Base-by-base conservation (phyloP, 2,113 vertebrate genomes). In the Accipiter virgatus region DNA sequence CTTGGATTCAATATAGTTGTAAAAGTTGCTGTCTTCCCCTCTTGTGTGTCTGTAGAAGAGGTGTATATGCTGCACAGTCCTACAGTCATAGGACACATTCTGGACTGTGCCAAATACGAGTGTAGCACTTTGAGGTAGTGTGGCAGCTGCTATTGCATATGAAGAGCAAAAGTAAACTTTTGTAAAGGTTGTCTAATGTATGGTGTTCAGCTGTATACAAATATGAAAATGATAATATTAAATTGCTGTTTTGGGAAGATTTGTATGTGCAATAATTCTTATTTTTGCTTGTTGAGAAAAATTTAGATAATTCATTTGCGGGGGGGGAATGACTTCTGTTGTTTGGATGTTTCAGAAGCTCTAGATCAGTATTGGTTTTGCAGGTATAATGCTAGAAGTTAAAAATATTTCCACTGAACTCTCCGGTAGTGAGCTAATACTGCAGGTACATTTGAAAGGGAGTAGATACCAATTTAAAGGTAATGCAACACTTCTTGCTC, bases 391-490 rank as follows among this genome's bases (percentile, higher is more conserved):
- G 53, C 55, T 75, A 85, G 62, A 94, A 91, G 40, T 91, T 94
- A 89, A 79, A 94, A 81, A 50, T 75, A 74, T 61, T 93, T 79
- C 78, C 36, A 62, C 6, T 91, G 53, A 94, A 42, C 47, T 95
- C 66, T 90, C 56, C 1, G 1, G 9, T 94, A 91, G 66, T 48
- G 84, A 90, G 66, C 34, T 93, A 88, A 58, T 80, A 43, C 52
- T 86, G 50, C 59, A 79, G 86, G 72, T 80, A 43, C 50, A 95
- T 96, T 68, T 88, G 73, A 68, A 92, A 90, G 79, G 22, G 31
- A 43, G 94, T 96, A 90, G 74, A 45, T 93, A 82, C 56, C 66
- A 77, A 20, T 90, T 87, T 75, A 91, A 90, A 95, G 70, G 66
- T 96, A 79, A 80, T 87, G 48, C 68, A 80, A 23, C 6, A 5